phyloP scores from a whole-genome alignment of 2,888 invertebrate genomes.

The Masnerella sp. region DNA sequence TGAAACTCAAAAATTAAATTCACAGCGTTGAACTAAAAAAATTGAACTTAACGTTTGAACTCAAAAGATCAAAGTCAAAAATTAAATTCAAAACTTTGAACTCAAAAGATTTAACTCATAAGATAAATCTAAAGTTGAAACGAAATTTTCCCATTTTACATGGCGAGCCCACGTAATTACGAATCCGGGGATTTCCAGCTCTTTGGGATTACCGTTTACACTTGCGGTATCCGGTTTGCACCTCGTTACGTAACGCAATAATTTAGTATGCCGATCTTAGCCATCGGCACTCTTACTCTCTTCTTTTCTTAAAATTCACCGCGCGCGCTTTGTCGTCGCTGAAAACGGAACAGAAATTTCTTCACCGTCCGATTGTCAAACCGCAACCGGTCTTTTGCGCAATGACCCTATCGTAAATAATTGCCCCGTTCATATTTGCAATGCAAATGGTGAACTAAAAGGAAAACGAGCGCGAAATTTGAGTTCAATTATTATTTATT shows the following conservation, averaged over 20 bases:
- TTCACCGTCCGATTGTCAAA: conserved; percentile 15
- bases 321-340: conserved; percentile 21
- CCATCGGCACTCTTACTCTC: conserved; percentile 44
- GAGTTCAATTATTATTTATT: no score
- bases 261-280: conserved; percentile 46
- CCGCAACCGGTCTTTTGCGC: neutral
- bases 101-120: no score
- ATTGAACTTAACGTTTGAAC: no score
- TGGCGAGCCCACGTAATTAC: conserved; percentile 14
- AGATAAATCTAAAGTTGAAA: neutral
- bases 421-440: conserved; percentile 8
- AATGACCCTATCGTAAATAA: neutral
- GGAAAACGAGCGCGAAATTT: no score
- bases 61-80: no score
- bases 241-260: conserved; percentile 45
- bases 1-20: no score
- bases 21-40: no score
- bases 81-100: no score
- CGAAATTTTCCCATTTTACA: neutral
- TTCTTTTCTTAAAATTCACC: conserved; percentile 44
- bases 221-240: conserved; percentile 50
- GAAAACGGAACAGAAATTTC: conserved; percentile 33
- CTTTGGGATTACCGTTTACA: conserved; percentile 45
- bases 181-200: conserved; percentile 36
- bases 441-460: no score